Evolutionary conservation across 2,113 vertebrate species (phyloP), one percentile per base, ranked within the genome.

Genomic region (Glareola pratincola): DNA sequence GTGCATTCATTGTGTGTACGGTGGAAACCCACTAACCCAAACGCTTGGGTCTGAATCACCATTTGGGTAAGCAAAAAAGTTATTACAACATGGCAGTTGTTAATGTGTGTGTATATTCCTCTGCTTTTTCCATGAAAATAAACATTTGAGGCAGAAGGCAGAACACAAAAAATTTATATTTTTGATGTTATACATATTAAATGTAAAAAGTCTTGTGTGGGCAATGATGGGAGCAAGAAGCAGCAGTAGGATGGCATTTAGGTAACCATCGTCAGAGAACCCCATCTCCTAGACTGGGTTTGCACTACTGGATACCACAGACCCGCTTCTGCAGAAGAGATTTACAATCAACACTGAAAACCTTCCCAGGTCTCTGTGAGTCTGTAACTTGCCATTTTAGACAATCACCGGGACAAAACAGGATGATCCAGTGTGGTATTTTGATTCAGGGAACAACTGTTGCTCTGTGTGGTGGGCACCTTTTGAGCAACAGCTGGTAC

Each of bases 31-130:
- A 14, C 26, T 48, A 53, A 76, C 14, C 14, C 54, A 80, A 69
- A 60, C 27, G 14, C n/a, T 19, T 76, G 50, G 69, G 34, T 36
- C 4, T 56, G 8, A 34, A 39, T 22, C 39, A 79, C 48, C 22
- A 32, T 43, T 82, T 60, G 34, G 45, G 45, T 20, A 80, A 60
- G 39, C 16, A 89, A 87, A 81, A 17, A 21, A 7, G 2, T 19
- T 85, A 18, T 9, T 56, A 36, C 21, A 80, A 18, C 0, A 0
- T n/a, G 71, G 34, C 48, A 53, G 48, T 36, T 82, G 45, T 50
- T 45, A 36, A 21, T 19, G 3, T 74, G 41, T 30, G 2, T 54
- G 8, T 4, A 47, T 27, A 47, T 24, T 66, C 20, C 56, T 53
- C n/a, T 26, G 26, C 2, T 27, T 88, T 73, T 85, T 30, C 36